Base-by-base conservation (phyloP, 2,888 invertebrate genomes). In the Balanococcus diminutus region DNA sequence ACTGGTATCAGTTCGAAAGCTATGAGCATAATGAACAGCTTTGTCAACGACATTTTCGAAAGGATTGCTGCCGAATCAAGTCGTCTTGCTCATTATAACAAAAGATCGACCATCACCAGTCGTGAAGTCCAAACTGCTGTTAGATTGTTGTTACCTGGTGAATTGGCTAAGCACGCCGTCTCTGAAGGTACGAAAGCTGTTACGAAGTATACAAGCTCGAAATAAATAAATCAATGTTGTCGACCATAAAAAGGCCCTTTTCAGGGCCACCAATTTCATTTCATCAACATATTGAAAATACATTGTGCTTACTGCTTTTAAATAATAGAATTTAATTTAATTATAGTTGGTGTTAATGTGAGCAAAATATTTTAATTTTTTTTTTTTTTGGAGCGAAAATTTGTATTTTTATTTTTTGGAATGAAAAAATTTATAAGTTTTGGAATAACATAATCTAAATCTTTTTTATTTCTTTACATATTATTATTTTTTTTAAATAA, bases 21-120 rank as follows among this genome's bases (percentile, higher is more conserved):
- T 0, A 94, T 94, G 93, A 89, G 91, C 88, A 94, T 95, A 87
- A 94, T 95, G 94, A 94, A 94, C 89, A 93, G 92, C 88, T 95
- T 95, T 87, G 93, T 95, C 0, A 93, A 93, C 88, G 95, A 95
- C 88, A 93, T 94, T 88, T 91, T 95, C 88, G 94, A 95, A 89
- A 92, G 93, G 72, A 93, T 95, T 75, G 94, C 94, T 0, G 90
- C 91, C 0, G 94, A 95, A 89, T 92, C 94, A 0, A 92, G 93
- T 0, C 92, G 92, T 82, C 89, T 95, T 87, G 93, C 93, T 0
- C 92, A 92, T 11, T 93, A 93, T 89, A 91, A 91, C 89, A 91
- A 91, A 89, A 91, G 92, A 79, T 92, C 91, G 0, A 95, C 94
- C 0, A 91, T 95, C 89, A 92, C 92, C 0, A 93, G 93, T 87